Evolutionary conservation across 2,113 vertebrate species (phyloP).

Genomic region (Zosterops borbonicus): DNA sequence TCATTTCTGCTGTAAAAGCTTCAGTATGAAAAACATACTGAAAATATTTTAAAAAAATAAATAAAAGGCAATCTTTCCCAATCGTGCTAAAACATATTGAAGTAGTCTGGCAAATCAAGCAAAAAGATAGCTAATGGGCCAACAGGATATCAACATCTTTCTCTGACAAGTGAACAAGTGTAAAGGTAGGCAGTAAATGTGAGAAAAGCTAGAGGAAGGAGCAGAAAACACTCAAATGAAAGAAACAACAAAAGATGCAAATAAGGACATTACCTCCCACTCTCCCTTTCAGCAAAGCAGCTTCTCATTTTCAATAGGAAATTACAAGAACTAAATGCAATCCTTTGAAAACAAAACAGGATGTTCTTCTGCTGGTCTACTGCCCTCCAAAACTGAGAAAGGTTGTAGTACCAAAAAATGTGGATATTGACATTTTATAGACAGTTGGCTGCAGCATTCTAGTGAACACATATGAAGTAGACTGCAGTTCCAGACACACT

Average conservation of each 20-base stretch:
- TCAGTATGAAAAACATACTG: background rate
- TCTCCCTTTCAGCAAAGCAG: background rate
- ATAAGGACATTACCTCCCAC: background rate
- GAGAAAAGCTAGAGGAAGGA: constrained; percentile 23
- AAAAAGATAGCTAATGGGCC: background rate
- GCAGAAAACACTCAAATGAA: background rate
- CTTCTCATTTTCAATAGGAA: background rate
- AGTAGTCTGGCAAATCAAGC: constrained; percentile 34
- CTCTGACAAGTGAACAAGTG: constrained; percentile 12
- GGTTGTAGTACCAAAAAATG: background rate
- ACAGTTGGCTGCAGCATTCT: background rate
- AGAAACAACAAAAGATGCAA: constrained; percentile 11
- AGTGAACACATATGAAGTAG: background rate
- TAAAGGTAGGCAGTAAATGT: constrained; percentile 48
- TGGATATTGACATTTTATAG: background rate
- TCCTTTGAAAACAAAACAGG: background rate
- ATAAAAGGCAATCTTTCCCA: background rate
- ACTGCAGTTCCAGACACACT: background rate
- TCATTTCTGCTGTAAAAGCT: background rate
- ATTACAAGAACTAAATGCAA: background rate
- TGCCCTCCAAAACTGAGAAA: background rate
- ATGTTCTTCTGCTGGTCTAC: background rate
- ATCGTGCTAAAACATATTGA: constrained; percentile 25
- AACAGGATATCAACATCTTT: constrained; percentile 26
- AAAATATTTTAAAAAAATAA: background rate